Evolutionary conservation across 2,797 vertebrate genomes (phyloP), one percentile per base, ranked within the genome.

Genomic region (Novumbra hubbsi): DNA sequence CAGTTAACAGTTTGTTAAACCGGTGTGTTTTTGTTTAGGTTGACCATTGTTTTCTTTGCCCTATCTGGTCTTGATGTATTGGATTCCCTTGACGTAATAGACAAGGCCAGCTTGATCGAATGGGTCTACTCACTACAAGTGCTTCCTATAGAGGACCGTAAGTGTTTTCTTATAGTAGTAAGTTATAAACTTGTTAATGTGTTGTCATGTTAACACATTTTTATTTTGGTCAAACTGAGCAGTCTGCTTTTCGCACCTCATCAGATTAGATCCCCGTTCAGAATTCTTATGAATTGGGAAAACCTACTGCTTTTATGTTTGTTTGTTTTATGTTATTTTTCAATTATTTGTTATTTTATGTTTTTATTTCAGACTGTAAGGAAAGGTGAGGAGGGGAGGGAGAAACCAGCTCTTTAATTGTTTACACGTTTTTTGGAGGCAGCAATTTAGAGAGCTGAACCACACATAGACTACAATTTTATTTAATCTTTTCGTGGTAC

Each of bases 111-210:
- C 64, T 93, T 99, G 89, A 95, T 98, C 84, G 98, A 99, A 89
- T 99, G 97, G 97, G 96, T 99, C 88, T 99, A 99, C 89, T 99
- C 98, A 17, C 91, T 97, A 30, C 98, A 99, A 85, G 97, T 99
- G 83, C 92, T 99, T 84, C 98, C 98, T 84, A 94, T 96, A 85
- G 96, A 98, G 86, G 96, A 98, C 83, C 92, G 98, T 99, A 93
- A 96, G 98, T 98, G 82, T 65, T 6, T 2, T 0, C 32, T 14
- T 12, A 7, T 28, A 4, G 7, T 38, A 38, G 4, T 2, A 38
- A 38, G 8, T 55, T 55, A 21, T 24, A 60, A 1, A 45, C 1
- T 1, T 45, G 2, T 41, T 11, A 3, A 45, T 45, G 41, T 60
- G 52, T 7, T n/a, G n/a, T 9, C 21, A 24, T 24, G 55, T 57